Conservation (phyloP, 2,888 invertebrate species). For the Eretmocerus hayati region DNA sequence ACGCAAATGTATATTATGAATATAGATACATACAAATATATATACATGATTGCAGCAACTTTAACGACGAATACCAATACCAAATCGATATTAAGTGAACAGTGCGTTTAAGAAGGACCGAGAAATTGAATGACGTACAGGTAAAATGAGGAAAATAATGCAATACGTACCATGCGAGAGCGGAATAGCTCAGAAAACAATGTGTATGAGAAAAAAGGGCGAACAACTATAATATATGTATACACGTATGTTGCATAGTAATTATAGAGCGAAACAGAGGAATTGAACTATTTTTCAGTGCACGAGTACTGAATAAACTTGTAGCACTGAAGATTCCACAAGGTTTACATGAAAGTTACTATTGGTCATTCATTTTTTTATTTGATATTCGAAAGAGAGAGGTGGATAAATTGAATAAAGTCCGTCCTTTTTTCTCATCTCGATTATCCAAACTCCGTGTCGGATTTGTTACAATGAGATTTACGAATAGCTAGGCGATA, state of each 20-base stretch:
- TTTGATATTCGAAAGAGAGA: constrained; percentile 11
- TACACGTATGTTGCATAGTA: no score
- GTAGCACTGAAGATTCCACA: no score
- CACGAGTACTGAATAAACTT: background rate
- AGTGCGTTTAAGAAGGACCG: constrained; percentile 22
- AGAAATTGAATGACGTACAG: constrained; percentile 14
- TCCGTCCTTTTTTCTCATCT: constrained; percentile 21
- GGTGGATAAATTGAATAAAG: constrained; percentile 12
- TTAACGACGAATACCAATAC: constrained; percentile 16
- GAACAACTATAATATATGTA: constrained; percentile 3
- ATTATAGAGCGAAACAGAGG: no score
- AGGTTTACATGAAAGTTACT: constrained; percentile 7
- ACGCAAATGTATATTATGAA: constrained; percentile 7
- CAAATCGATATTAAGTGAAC: constrained; percentile 23
- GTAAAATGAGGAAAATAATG: constrained; percentile 35
- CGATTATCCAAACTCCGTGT: constrained; percentile 23
- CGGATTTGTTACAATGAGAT: constrained; percentile 28
- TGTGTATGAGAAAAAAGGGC: constrained; percentile 21
- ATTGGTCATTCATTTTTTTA: constrained; percentile 18
- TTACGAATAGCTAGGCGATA: constrained; percentile 27
- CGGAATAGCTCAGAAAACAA: background rate
- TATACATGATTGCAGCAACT: constrained; percentile 33
- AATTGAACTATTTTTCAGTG: background rate
- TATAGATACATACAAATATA: constrained; percentile 27
- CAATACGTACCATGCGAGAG: constrained; percentile 36